Evolutionary conservation across 2,888 invertebrate genomes (phyloP).

Genomic region (Ectemnius continuus): DNA sequence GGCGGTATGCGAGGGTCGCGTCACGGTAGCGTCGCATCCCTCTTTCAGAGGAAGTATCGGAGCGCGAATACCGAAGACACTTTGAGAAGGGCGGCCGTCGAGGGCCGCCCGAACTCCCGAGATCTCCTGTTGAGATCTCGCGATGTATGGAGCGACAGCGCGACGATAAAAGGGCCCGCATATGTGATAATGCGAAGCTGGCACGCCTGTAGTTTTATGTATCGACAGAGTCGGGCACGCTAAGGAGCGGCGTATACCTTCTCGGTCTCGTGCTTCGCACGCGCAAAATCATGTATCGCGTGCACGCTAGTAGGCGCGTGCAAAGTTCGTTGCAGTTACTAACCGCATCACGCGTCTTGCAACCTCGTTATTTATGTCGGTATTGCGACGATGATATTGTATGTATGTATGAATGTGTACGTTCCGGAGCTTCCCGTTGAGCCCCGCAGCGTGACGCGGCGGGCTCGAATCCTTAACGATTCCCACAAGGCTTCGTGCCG

Average conservation of each 20-base stretch:
- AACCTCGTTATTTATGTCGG: not conserved
- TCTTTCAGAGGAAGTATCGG: slow-evolving; percentile 50
- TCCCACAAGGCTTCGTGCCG: slow-evolving; percentile 35
- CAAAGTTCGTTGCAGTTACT: not conserved
- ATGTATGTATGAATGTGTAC: no score
- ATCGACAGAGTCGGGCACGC: not conserved
- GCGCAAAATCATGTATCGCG: no score
- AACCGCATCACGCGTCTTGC: not conserved
- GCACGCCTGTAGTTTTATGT: not conserved
- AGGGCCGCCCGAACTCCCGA: slow-evolving; percentile 18
- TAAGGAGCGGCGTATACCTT: not conserved
- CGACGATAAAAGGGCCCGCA: not conserved
- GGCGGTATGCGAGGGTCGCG: slow-evolving; percentile 27
- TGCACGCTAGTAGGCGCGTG: not conserved
- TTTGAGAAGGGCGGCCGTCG: slow-evolving; percentile 22
- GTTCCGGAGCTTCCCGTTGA: no score
- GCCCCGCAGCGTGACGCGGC: slow-evolving; percentile 3
- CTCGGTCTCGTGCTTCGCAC: not conserved
- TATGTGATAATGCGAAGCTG: no score
- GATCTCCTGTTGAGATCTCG: slow-evolving; percentile 5
- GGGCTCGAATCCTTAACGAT: slow-evolving; percentile 46
- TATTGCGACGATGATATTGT: no score
- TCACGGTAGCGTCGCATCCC: slow-evolving; percentile 14
- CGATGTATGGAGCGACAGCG: not conserved
- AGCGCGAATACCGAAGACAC: slow-evolving; percentile 46